Evolutionary conservation across 2,797 vertebrate genomes (phyloP).

Genomic region (Molossus alvarezi): DNA sequence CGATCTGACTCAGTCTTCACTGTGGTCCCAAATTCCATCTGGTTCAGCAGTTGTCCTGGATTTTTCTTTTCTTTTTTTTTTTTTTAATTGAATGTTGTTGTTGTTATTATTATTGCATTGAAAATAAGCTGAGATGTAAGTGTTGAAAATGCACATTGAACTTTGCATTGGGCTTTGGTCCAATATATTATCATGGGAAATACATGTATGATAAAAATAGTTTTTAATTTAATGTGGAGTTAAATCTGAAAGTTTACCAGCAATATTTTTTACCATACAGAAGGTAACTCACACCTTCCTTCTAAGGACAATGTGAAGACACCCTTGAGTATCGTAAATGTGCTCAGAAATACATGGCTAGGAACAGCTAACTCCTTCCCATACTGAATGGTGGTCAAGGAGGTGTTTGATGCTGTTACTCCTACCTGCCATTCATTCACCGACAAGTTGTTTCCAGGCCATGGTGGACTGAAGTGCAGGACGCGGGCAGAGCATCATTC

Average conservation of each 20-base stretch:
- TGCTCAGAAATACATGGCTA: background rate
- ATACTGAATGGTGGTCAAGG: rapidly evolving
- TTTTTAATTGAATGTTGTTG: background rate
- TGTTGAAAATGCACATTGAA: background rate
- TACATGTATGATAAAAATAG: background rate
- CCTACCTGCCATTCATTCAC: background rate
- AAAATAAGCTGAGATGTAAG: background rate
- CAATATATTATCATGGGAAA: background rate
- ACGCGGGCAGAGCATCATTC: background rate
- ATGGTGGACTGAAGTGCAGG: background rate
- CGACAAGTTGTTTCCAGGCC: background rate
- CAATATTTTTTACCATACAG: background rate
- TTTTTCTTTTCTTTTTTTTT: background rate
- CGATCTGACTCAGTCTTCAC: background rate
- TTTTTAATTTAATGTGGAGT: background rate
- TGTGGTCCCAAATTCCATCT: background rate
- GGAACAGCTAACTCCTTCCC: too few species aligned
- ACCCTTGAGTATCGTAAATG: background rate
- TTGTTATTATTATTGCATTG: background rate
- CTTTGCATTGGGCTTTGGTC: background rate
- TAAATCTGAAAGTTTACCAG: background rate
- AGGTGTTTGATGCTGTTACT: background rate
- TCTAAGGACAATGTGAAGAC: background rate
- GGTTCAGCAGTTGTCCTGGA: background rate
- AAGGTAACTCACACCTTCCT: background rate